A percentile compares a stretch with the other conserved stretches of the same genome.
Conservation (phyloP, 92 coral and sea anemone species). For the Phenganax marumi region DNA sequence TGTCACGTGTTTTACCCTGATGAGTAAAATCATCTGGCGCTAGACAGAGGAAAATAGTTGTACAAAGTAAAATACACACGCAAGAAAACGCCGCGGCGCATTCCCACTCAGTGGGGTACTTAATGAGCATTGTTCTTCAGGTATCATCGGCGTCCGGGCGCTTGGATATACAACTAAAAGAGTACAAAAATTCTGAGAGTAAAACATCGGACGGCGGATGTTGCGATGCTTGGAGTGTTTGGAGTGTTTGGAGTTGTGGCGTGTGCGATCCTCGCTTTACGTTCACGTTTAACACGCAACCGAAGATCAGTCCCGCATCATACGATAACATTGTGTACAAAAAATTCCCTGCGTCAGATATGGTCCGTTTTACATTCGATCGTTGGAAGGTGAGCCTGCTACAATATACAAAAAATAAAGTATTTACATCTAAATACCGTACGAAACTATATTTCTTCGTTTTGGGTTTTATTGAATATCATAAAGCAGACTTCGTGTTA, state of each 20-base stretch:
- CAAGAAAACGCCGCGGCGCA: no score
- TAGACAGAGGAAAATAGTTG: no score
- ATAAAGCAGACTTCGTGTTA: no score
- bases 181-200: not conserved
- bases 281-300: not conserved
- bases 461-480: no score
- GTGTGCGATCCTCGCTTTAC: not conserved
- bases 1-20: no score
- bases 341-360: not conserved
- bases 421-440: no score
- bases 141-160: conserved; percentile 11
- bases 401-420: not conserved
- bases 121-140: not conserved
- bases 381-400: not conserved
- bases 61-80: no score
- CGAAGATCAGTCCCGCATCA: not conserved
- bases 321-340: not conserved
- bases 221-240: not conserved
- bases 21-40: no score
- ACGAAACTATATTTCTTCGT: no score
- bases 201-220: not conserved
- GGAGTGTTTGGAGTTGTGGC: not conserved
- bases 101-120: no score
- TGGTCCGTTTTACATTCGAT: not conserved
- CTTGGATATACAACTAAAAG: not conserved